phyloP scores from a whole-genome alignment of 2,113 vertebrate species.

The Crypturellus undulatus region DNA sequence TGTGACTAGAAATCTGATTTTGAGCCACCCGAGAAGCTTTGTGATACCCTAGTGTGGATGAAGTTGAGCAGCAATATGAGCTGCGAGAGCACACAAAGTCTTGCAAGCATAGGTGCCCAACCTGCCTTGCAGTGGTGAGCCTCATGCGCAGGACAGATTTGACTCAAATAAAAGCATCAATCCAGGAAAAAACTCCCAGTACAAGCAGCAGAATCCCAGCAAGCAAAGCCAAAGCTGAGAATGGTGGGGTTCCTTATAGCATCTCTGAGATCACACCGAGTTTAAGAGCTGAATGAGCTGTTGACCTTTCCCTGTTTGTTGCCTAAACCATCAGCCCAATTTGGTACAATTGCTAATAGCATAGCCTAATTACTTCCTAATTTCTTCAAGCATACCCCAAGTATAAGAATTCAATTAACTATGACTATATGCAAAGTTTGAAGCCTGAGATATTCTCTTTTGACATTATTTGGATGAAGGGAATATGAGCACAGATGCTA shows the following conservation, averaged over 20 bases:
- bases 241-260: not conserved
- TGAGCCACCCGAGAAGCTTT: not conserved
- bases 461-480: slow-evolving; percentile 6
- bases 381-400: slow-evolving; percentile 58
- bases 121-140: not conserved
- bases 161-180: rapidly evolving
- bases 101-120: not conserved
- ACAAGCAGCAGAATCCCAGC: not conserved
- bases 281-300: slow-evolving; percentile 38
- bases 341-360: slow-evolving; percentile 50
- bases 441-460: slow-evolving; percentile 28
- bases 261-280: not conserved
- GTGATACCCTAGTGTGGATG: not conserved
- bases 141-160: not conserved
- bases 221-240: not conserved
- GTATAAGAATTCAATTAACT: slow-evolving; percentile 63
- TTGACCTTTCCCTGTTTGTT: slow-evolving; percentile 48
- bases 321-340: slow-evolving; percentile 31
- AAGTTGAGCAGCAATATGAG: not conserved
- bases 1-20: not conserved
- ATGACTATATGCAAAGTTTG: slow-evolving; percentile 33
- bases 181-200: rapidly evolving
- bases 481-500: slow-evolving; percentile 1
- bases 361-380: slow-evolving; percentile 51
- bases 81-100: not conserved